A percentile compares a stretch with the other conserved stretches of the same genome.
Evolutionary conservation across 2,888 invertebrate species (phyloP).

Genomic region (Exocentrus adspersus): DNA sequence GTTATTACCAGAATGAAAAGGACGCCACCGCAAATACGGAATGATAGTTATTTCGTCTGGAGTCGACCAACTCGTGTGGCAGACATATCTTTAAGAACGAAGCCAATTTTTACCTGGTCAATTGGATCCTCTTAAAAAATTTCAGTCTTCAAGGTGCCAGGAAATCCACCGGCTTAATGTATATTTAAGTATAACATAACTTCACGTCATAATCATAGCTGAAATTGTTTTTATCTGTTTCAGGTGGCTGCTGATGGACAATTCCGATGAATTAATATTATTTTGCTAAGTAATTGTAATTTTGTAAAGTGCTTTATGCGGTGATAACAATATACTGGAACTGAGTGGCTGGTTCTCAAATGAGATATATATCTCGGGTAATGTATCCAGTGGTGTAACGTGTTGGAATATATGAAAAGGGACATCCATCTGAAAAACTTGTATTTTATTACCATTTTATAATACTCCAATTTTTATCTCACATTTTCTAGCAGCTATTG

Average conservation of each 20-base stretch:
- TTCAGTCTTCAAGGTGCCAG: conserved; percentile 25
- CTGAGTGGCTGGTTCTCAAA: conserved; percentile 41
- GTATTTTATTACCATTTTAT: no score
- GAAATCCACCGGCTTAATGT: conserved; percentile 24
- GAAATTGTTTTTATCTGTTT: conserved; percentile 26
- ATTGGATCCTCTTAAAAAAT: conserved; percentile 17
- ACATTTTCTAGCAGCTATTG: no score
- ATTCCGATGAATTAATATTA: conserved; percentile 39
- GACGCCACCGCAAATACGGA: conserved; percentile 55
- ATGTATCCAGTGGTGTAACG: not conserved
- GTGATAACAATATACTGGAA: conserved; percentile 43
- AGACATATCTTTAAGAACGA: conserved; percentile 12
- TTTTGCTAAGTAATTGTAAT: conserved; percentile 47
- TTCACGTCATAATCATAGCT: conserved; percentile 21
- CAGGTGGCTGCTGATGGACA: conserved; percentile 22
- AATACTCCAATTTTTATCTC: no score
- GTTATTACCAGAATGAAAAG: conserved; percentile 60
- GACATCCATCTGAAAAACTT: no score
- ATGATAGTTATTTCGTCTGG: conserved; percentile 58
- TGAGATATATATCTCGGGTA: conserved; percentile 27
- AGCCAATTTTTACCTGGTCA: conserved; percentile 9
- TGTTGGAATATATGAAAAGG: no score
- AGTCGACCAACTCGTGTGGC: conserved; percentile 39
- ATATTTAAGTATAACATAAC: conserved; percentile 28
- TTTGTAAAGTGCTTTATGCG: conserved; percentile 45